Conservation (phyloP, 2,797 vertebrate genomes). For the Threskiornis aethiopicus region DNA sequence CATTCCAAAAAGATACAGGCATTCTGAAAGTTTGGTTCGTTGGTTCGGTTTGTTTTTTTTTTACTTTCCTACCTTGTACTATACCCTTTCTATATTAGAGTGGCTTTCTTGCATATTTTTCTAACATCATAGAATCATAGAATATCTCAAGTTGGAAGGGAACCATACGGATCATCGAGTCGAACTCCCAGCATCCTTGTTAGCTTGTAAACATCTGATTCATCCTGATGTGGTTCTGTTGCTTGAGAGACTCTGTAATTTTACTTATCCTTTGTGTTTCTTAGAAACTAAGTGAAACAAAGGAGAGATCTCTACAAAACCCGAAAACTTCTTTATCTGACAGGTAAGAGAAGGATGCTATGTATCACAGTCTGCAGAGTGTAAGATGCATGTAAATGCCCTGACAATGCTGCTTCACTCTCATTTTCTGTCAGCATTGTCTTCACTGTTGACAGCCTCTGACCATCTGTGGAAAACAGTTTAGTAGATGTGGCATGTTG, state of each 20-base stretch:
- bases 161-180: background rate
- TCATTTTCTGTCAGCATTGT: background rate
- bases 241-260: background rate
- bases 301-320: background rate
- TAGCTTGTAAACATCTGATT: background rate
- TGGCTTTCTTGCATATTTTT: background rate
- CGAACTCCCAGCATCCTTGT: background rate
- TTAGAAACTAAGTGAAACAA: conserved; percentile 37
- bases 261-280: conserved; percentile 1
- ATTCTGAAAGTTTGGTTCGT: background rate
- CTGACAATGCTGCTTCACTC: background rate
- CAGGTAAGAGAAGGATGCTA: conserved; percentile 25
- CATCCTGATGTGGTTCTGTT: background rate
- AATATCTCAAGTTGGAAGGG: background rate
- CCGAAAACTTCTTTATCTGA: background rate
- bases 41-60: background rate
- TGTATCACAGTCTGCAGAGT: background rate
- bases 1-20: background rate
- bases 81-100: background rate
- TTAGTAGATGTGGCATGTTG: background rate
- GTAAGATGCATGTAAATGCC: background rate
- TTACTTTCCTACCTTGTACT: background rate
- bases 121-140: background rate
- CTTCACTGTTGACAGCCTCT: background rate
- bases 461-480: background rate